Base-by-base conservation (phyloP, 2,797 vertebrate genomes). In the Rhabdomys pumilio region DNA sequence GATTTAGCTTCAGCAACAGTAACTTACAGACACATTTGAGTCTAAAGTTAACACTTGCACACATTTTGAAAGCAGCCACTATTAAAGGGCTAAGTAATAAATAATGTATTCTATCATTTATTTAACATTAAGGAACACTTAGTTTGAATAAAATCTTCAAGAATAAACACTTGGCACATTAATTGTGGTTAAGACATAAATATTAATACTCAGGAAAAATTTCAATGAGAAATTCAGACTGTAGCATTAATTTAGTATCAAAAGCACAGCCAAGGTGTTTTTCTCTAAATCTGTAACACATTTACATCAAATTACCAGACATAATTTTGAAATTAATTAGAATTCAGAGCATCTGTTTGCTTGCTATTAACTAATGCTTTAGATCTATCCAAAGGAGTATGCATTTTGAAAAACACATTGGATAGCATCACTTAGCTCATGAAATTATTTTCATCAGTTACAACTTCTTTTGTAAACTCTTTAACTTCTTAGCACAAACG, bases 301-400 rank as follows among this genome's bases (percentile, higher is more conserved):
- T 98, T 97, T 97, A 97, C 82, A 98, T 97, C 96, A 97, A 97
- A 98, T 95, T 97, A 75, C 92, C 38, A 97, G 93, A 88, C 73
- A 90, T 97, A 96, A 97, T 97, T 98, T 97, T 93, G 95, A 98
- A 97, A 97, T 98, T 98, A 98, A 98, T 98, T 98, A 97, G 61
- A 95, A 97, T 83, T 98, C 91, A 95, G 83, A 98, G 92, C 89
- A 97, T 96, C 95, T 98, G 91, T 93, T 97, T 96, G 69, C 93
- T 97, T 96, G 69, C 75, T 97, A 89, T 96, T 96, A 98, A 97
- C 90, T 97, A 97, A 98, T 95, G 85, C 81, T 93, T 97, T 96
- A 95, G 77, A 97, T 93, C 80, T 96, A 94, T 94, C 31, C 26
- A 97, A 97, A 95, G 89, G 31, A 90, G 91, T 85, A 97, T 53